Conservation (phyloP, 2,113 vertebrate genomes). For the Nanger granti region DNA sequence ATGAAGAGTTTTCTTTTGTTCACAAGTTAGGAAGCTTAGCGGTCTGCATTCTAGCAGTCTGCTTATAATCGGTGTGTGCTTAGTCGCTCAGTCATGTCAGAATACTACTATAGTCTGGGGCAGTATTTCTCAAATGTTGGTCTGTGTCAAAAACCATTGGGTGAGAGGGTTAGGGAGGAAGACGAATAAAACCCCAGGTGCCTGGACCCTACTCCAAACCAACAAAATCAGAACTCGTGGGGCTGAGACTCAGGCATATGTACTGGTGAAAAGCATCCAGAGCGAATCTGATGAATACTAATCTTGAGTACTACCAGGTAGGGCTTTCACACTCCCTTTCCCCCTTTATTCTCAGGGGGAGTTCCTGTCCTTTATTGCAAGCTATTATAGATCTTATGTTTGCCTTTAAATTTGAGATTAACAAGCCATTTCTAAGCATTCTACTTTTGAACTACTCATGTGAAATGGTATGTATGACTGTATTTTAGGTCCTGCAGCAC, state of each 20-base stretch:
- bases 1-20: background rate
- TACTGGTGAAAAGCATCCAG: background rate
- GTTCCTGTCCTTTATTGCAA: background rate
- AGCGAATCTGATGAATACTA: background rate
- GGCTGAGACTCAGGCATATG: background rate
- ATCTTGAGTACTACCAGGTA: background rate
- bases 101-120: background rate
- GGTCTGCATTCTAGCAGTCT: background rate
- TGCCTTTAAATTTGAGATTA: background rate
- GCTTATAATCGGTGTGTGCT: background rate
- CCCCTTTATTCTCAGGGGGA: background rate
- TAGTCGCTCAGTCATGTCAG: background rate
- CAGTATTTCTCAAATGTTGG: background rate
- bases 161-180: background rate
- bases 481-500: background rate
- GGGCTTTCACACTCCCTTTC: background rate
- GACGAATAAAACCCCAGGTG: constrained; percentile 26
- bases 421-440: constrained; percentile 6
- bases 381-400: background rate
- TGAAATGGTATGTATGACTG: background rate
- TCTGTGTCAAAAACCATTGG: background rate
- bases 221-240: background rate
- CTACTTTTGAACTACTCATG: background rate
- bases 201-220: background rate
- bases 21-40: background rate